These are phyloP conservation scores for Lagopus muta DNA, from an alignment of 2,113 vertebrate species.

Conservation along the genomic window DNA sequence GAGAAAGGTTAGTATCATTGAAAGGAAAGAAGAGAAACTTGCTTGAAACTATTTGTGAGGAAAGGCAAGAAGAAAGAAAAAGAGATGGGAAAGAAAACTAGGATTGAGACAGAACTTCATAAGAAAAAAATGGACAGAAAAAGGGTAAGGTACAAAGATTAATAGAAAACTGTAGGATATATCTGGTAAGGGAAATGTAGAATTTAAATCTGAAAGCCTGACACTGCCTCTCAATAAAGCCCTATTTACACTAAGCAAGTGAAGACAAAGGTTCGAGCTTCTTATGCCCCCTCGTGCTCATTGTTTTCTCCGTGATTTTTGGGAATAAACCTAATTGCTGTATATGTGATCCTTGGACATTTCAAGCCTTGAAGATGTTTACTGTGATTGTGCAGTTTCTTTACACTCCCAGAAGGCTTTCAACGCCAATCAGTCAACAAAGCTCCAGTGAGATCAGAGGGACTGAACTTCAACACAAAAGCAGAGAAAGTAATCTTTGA, in stretches of 20 bases:
- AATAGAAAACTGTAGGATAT: neutral
- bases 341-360: neutral
- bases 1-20: neutral
- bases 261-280: neutral
- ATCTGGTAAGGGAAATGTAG: neutral
- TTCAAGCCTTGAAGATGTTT: neutral
- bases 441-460: neutral
- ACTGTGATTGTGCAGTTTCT: neutral
- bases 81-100: neutral
- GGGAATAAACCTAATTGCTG: neutral
- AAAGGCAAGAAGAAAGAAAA: neutral
- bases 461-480: neutral
- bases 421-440: neutral
- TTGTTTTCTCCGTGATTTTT: neutral
- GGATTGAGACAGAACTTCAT: neutral
- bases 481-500: neutral
- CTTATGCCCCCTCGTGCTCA: neutral
- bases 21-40: neutral
- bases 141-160: neutral
- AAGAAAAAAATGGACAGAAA: neutral
- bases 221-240: neutral
- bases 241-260: neutral
- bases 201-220: neutral
- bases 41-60: neutral
- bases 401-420: neutral